These are phyloP conservation scores for Lepidonotus clava DNA, from an alignment of 2,888 invertebrate species.

Conservation along the genomic window DNA sequence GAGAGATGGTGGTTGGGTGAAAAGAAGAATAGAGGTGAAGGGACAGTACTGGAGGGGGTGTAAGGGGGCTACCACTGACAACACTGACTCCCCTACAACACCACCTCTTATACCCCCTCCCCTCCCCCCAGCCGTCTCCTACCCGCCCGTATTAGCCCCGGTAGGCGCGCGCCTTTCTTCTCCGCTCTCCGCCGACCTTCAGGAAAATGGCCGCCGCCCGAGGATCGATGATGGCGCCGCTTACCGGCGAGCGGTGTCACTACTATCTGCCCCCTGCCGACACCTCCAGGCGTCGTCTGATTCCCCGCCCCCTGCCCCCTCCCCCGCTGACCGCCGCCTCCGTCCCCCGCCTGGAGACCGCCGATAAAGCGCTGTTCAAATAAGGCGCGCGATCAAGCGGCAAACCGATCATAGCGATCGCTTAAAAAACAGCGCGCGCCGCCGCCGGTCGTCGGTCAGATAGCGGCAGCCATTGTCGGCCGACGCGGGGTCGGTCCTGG, in stretches of 20 bases:
- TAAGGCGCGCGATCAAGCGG: slow-evolving; percentile 28
- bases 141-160: too few relatives aligned
- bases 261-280: neutral
- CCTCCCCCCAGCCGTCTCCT: too few relatives aligned
- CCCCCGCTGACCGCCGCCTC: neutral
- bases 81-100: too few relatives aligned
- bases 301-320: neutral
- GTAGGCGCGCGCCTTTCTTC: too few relatives aligned
- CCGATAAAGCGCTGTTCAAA: slow-evolving; percentile 45
- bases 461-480: slow-evolving; percentile 21
- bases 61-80: too few relatives aligned
- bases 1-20: too few relatives aligned
- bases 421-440: slow-evolving; percentile 3
- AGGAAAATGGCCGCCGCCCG: neutral
- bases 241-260: neutral
- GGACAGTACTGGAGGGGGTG: neutral
- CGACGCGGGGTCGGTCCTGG: neutral
- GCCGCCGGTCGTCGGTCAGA: neutral
- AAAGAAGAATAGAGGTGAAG: neutral
- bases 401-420: slow-evolving; percentile 36
- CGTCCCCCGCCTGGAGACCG: neutral
- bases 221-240: neutral
- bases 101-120: too few relatives aligned
- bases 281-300: neutral
- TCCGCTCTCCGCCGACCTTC: slow-evolving; percentile 10